Percentiles rank a stretch among this genome's conserved stretches.
These are phyloP conservation scores for Prenolepis imparis DNA, from an alignment of 2,888 invertebrate species.

Conservation along the genomic window DNA sequence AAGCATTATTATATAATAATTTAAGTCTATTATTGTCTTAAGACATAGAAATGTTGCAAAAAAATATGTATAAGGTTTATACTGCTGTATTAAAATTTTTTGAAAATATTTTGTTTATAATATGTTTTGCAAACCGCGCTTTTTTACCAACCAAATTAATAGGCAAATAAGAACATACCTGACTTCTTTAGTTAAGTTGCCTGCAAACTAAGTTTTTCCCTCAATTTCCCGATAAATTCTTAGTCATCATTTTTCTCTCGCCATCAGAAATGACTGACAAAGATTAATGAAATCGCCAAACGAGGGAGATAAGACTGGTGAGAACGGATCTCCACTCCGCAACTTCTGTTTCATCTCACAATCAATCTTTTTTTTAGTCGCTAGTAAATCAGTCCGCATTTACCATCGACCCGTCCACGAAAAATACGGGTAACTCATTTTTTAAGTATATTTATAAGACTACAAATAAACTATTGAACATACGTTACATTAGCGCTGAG, in stretches of 20 bases:
- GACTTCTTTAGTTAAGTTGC: background rate
- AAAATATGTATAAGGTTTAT: background rate
- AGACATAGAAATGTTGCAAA: background rate
- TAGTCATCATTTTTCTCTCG: constrained; percentile 61
- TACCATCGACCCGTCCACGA: background rate
- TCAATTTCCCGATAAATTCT: constrained; percentile 54
- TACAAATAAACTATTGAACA: constrained; percentile 20
- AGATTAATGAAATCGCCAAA: constrained; percentile 65
- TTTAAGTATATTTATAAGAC: background rate
- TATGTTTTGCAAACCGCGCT: background rate
- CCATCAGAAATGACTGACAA: constrained; percentile 59
- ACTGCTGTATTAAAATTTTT: background rate
- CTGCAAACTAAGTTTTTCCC: constrained; percentile 14
- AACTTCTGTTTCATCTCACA: constrained; percentile 60
- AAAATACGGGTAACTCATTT: background rate
- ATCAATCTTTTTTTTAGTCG: constrained; percentile 63
- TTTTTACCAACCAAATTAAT: background rate
- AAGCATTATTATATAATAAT: too few relatives aligned
- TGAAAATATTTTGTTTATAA: background rate
- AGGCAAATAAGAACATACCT: constrained; percentile 10
- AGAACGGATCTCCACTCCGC: constrained; percentile 46
- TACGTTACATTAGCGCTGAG: background rate
- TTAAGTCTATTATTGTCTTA: background rate
- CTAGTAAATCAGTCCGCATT: constrained; percentile 49
- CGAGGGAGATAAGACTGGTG: constrained; percentile 42